Evolutionary conservation across 2,888 invertebrate species (phyloP), one percentile per base, ranked within the genome.

Genomic region (Spisula subtruncata): DNA sequence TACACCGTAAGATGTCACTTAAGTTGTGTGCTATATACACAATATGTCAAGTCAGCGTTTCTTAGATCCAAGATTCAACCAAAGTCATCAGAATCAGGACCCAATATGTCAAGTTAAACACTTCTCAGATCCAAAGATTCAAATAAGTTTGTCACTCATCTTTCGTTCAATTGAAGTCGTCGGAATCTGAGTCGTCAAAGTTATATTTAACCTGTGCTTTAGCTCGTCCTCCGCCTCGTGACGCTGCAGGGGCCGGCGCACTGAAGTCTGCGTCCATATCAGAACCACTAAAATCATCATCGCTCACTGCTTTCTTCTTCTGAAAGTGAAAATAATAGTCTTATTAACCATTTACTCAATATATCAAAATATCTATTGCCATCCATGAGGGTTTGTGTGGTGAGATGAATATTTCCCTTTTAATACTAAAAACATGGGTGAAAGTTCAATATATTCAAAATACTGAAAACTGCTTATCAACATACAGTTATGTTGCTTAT

Each of bases 131-230:
- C n/a, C n/a, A n/a, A n/a, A n/a, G n/a, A n/a, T n/a, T 48, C 48
- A 48, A 48, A 48, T 48, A 8, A 5, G 12, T 48, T 48, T 48
- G 48, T 48, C 12, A 48, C 12, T 20, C n/a, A 20, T n/a, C n/a
- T n/a, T n/a, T n/a, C 2, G 0, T 25, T 46, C 81, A 81, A 81
- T 91, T 81, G 79, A 91, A 92, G 83, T 93, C 93, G 51, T 92
- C 93, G 4, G 35, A 32, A 20, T 93, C 93, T 18, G 91, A 90
- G 5, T 95, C 95, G 20, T 95, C 97, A 87, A 97, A 96, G 80
- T 97, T 97, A 92, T 97, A 97, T 81, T 97, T 97, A 71, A 97
- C 96, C 14, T 97, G 96, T 87, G 97, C 97, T 66, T 97, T 96
- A 0, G 97, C 96, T 35, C 98, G 97, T 0, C 97, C 97, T 0